Conservation (phyloP, 2,113 vertebrate species). For the Guaruba guarouba region DNA sequence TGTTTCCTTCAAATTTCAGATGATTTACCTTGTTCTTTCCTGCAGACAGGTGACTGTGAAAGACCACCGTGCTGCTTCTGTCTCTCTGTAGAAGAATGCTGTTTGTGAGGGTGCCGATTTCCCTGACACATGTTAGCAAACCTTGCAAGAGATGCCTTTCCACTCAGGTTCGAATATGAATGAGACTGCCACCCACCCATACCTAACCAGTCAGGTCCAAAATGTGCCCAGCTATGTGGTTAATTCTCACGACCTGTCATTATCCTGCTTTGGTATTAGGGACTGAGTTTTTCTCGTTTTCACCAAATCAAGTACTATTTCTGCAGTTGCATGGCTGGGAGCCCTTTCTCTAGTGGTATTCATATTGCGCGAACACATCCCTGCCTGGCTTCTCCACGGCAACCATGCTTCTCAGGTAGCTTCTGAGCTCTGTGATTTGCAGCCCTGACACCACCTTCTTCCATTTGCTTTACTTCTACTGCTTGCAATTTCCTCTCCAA, state of each 20-base stretch:
- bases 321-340: background rate
- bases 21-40: background rate
- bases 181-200: background rate
- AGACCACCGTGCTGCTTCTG: background rate
- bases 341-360: background rate
- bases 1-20: background rate
- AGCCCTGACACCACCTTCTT: background rate
- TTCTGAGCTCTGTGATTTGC: background rate
- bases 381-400: background rate
- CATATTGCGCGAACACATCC: background rate
- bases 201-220: background rate
- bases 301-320: background rate
- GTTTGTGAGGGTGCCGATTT: background rate
- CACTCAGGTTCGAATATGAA: background rate
- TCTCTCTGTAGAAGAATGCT: fast-evolving
- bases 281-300: background rate
- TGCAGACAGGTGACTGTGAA: background rate
- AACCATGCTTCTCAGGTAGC: background rate
- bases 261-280: background rate
- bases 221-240: fast-evolving
- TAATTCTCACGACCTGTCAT: background rate
- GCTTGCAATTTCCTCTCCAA: background rate
- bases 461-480: background rate
- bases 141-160: background rate
- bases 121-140: background rate